These are phyloP conservation scores for Petrolisthes cinctipes DNA, from an alignment of 2,888 invertebrate genomes.

Conservation along the genomic window DNA sequence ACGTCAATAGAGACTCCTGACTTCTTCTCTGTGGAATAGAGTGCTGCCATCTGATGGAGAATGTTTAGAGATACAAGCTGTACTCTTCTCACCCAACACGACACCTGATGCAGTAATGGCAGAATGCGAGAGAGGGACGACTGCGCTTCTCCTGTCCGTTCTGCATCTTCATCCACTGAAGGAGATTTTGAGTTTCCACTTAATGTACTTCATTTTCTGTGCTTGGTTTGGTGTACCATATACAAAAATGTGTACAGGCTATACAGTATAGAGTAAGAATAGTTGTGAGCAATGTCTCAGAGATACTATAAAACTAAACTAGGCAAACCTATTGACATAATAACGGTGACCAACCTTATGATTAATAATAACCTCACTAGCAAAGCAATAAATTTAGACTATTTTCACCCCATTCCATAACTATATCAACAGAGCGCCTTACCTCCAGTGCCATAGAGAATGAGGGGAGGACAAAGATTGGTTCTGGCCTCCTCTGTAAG, in stretches of 20 bases:
- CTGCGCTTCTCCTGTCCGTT: slow-evolving; percentile 46
- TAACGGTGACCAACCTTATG: too few relatives aligned
- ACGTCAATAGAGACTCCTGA: slow-evolving; percentile 36
- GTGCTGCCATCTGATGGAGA: slow-evolving; percentile 57
- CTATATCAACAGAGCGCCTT: not conserved
- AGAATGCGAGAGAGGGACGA: slow-evolving; percentile 47
- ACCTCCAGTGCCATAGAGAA: slow-evolving; percentile 61
- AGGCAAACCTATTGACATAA: too few relatives aligned
- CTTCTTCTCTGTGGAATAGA: slow-evolving; percentile 50
- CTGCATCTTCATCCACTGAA: slow-evolving; percentile 36
- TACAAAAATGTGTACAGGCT: too few relatives aligned
- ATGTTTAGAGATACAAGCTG: slow-evolving; percentile 50
- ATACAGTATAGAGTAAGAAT: too few relatives aligned
- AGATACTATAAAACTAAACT: too few relatives aligned
- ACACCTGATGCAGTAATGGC: slow-evolving; percentile 52
- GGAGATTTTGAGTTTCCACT: too few relatives aligned
- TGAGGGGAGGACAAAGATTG: slow-evolving; percentile 54
- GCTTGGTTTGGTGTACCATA: too few relatives aligned
- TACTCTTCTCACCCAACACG: slow-evolving; percentile 45
- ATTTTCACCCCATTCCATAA: too few relatives aligned
- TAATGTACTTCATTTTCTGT: too few relatives aligned
- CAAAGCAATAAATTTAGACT: too few relatives aligned
- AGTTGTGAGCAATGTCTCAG: too few relatives aligned
- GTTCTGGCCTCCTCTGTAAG: slow-evolving; percentile 51
- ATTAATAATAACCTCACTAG: too few relatives aligned